Percentiles rank a stretch among this genome's conserved stretches.
Evolutionary conservation across 1,140 invertebrate genomes (phyloP).

Genomic region (Aethina tumida): DNA sequence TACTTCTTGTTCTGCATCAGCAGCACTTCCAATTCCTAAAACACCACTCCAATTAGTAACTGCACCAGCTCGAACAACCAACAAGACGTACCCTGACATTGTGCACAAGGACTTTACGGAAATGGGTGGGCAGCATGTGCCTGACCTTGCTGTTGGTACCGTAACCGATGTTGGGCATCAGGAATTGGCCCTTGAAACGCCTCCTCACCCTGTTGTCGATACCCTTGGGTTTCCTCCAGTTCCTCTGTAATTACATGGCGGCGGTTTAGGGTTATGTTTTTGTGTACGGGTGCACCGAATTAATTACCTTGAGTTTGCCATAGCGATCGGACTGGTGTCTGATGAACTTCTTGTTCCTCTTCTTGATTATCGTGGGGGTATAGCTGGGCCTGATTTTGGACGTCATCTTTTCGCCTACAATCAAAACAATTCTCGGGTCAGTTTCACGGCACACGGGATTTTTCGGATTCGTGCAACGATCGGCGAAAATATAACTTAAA

Average conservation of each 20-base stretch:
- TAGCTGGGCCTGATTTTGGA: conserved; percentile 81
- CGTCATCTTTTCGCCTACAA: too few species aligned
- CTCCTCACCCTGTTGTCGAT: conserved; percentile 99
- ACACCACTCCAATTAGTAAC: conserved; percentile 14
- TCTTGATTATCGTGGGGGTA: conserved; percentile 86
- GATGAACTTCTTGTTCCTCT: conserved; percentile 93
- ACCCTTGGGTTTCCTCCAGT: conserved; percentile 91
- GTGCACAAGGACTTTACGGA: conserved; percentile 75
- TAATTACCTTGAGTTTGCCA: conserved; percentile 80
- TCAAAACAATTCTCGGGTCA: too few species aligned
- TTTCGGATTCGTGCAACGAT: too few species aligned
- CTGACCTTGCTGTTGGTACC: conserved; percentile 88
- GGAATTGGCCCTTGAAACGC: conserved; percentile 95
- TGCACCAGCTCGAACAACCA: background rate
- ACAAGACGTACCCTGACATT: conserved; percentile 64
- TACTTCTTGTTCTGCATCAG: conserved; percentile 98
- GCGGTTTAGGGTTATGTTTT: conserved; percentile 1
- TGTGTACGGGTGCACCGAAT: background rate
- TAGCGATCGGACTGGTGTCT: conserved; percentile 96
- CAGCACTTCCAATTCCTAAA: conserved; percentile 93
- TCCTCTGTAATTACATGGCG: conserved; percentile 44
- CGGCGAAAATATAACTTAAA: too few species aligned
- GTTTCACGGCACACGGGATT: too few species aligned
- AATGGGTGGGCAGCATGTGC: conserved; percentile 96
- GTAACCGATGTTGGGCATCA: conserved; percentile 99